Conservation (phyloP, 2,113 vertebrate genomes). For the Ailuropoda melanoleuca region DNA sequence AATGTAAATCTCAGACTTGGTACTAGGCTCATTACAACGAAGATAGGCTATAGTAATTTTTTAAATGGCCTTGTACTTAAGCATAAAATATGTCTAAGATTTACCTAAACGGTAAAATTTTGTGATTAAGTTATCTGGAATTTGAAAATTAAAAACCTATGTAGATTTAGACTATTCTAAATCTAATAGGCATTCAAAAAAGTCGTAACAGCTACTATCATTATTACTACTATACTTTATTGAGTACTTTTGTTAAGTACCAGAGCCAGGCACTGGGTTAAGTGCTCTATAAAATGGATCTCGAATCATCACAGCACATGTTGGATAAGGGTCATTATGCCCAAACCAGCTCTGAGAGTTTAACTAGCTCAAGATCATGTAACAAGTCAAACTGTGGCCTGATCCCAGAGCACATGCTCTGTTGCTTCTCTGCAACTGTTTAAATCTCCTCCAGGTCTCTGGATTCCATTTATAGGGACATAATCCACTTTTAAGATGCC, state of each 20-base stretch:
- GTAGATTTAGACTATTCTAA: neutral
- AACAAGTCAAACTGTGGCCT: neutral
- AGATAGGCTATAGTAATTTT: neutral
- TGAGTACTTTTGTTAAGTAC: neutral
- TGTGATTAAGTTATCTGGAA: neutral
- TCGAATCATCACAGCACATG: neutral
- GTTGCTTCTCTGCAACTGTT: neutral
- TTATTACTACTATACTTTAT: neutral
- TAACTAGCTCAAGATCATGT: neutral
- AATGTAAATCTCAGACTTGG: neutral
- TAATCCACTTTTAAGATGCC: neutral
- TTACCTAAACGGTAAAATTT: neutral
- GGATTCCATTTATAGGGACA: neutral
- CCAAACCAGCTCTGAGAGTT: neutral
- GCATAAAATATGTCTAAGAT: conserved; percentile 1
- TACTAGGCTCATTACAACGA: neutral
- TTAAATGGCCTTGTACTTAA: neutral
- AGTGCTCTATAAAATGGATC: neutral
- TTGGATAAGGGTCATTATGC: neutral
- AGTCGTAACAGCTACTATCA: neutral
- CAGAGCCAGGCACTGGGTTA: neutral
- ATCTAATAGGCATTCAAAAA: neutral
- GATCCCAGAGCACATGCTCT: neutral
- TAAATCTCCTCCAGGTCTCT: neutral
- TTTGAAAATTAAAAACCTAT: conserved; percentile 39